Conservation (phyloP, 2,888 invertebrate genomes). For the Globia sparganii region DNA sequence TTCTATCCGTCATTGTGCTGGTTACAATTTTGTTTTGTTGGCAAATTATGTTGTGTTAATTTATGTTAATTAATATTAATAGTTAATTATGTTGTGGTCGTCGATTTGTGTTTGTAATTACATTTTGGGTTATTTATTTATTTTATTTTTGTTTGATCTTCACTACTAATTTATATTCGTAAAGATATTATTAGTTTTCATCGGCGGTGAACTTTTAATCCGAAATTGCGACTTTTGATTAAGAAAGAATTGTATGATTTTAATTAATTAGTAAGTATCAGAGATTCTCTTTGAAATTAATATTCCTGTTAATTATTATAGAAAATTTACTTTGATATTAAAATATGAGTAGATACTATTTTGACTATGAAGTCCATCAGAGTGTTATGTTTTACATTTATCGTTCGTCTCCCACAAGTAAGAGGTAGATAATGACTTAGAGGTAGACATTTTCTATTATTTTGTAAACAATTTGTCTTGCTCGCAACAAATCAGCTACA, state of each 20-base stretch:
- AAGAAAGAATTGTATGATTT: not conserved
- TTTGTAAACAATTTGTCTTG: constrained; percentile 44
- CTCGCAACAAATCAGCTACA: constrained; percentile 53
- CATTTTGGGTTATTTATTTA: too few relatives aligned
- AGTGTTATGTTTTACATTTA: not conserved
- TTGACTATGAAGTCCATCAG: not conserved
- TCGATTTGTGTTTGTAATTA: not conserved
- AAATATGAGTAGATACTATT: not conserved
- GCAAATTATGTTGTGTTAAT: not conserved
- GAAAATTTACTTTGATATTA: not conserved
- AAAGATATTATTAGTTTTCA: not conserved
- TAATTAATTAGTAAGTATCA: not conserved
- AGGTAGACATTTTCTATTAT: constrained; percentile 18
- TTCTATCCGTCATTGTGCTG: constrained; percentile 32
- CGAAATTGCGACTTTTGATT: not conserved
- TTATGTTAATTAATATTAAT: too few relatives aligned
- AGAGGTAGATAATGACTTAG: not conserved
- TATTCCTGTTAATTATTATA: not conserved
- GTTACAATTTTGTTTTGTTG: constrained; percentile 40
- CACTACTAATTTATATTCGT: not conserved
- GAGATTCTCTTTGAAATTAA: not conserved
- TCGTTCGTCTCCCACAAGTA: not conserved
- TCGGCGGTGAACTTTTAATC: not conserved
- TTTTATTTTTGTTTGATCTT: not conserved
- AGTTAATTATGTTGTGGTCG: not conserved